phyloP scores from a whole-genome alignment of 2,888 invertebrate species.

The Orgyia antiqua region DNA sequence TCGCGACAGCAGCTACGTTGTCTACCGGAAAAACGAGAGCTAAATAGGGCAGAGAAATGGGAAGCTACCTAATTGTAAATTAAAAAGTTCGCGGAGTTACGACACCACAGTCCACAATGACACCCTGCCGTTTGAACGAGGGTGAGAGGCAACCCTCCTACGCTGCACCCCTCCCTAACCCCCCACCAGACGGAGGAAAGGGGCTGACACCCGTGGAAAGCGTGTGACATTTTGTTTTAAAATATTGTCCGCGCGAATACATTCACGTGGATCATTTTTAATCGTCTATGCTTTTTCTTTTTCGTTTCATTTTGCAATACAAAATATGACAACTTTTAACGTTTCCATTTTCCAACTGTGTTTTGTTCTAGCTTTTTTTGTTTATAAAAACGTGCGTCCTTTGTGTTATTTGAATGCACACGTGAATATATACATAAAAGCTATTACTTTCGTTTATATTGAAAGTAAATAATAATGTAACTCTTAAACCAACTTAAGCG shows the following conservation, averaged over 20 bases:
- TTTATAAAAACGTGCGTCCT: constrained; percentile 7
- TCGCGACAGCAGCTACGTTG: constrained; percentile 45
- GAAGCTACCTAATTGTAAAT: constrained; percentile 79
- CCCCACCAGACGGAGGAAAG: constrained; percentile 33
- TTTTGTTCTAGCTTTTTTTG: constrained; percentile 16
- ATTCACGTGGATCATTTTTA: constrained; percentile 74
- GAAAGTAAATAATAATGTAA: constrained; percentile 4
- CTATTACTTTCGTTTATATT: not conserved
- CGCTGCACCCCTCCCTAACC: constrained; percentile 21
- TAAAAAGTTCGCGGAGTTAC: constrained; percentile 78
- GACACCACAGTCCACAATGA: constrained; percentile 78
- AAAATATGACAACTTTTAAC: constrained; percentile 27
- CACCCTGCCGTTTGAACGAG: constrained; percentile 54
- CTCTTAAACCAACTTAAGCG: constrained; percentile 28
- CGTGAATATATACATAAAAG: not conserved
- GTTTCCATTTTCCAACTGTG: constrained; percentile 20
- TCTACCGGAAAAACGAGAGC: constrained; percentile 74
- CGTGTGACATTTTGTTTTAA: constrained; percentile 79
- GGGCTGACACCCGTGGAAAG: constrained; percentile 70
- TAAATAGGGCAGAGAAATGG: constrained; percentile 78
- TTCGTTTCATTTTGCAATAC: constrained; percentile 31
- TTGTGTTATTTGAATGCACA: no score
- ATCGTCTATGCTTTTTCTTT: constrained; percentile 60
- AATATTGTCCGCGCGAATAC: constrained; percentile 76
- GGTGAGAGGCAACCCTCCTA: constrained; percentile 31